These are phyloP conservation scores for Aplocera efformata DNA, from an alignment of 2,888 invertebrate genomes.

Conservation along the genomic window DNA sequence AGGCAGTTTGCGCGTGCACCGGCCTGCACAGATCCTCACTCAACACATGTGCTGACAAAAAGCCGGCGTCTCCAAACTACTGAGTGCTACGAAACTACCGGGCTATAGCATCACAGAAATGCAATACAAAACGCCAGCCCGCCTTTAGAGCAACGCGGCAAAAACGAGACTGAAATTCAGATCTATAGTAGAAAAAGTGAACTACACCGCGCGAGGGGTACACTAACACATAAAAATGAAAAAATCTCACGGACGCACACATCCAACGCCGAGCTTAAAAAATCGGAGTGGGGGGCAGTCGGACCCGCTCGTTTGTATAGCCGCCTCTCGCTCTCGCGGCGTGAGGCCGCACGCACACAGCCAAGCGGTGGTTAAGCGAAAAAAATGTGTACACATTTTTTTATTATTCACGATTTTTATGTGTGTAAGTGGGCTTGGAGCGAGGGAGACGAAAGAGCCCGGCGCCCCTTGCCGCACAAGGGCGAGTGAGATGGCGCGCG, in stretches of 20 bases:
- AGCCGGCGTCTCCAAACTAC: constrained; percentile 56
- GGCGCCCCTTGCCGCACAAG: constrained; percentile 34
- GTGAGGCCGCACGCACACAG: constrained; percentile 75
- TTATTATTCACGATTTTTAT: constrained; percentile 81
- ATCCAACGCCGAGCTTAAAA: constrained; percentile 74
- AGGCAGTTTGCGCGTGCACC: constrained; percentile 65
- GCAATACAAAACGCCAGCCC: constrained; percentile 72
- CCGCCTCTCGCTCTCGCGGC: constrained; percentile 59
- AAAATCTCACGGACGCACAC: constrained; percentile 77
- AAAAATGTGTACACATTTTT: constrained; percentile 81
- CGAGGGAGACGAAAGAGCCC: constrained; percentile 50
- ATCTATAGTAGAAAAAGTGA: constrained; percentile 82
- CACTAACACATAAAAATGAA: constrained; percentile 80
- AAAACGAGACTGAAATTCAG: constrained; percentile 81
- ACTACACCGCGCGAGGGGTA: constrained; percentile 80
- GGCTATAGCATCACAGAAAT: constrained; percentile 60
- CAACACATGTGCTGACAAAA: constrained; percentile 67
- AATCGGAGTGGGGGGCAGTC: constrained; percentile 72
- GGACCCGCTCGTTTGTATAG: constrained; percentile 45
- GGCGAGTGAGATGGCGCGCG: constrained; percentile 52
- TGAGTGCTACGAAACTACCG: constrained; percentile 47
- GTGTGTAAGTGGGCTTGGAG: constrained; percentile 79
- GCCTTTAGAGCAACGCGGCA: constrained; percentile 80
- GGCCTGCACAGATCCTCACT: constrained; percentile 50
- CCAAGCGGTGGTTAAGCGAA: constrained; percentile 70